These are phyloP conservation scores for Euura lappo DNA, from an alignment of 1,140 invertebrate species.

Conservation along the genomic window DNA sequence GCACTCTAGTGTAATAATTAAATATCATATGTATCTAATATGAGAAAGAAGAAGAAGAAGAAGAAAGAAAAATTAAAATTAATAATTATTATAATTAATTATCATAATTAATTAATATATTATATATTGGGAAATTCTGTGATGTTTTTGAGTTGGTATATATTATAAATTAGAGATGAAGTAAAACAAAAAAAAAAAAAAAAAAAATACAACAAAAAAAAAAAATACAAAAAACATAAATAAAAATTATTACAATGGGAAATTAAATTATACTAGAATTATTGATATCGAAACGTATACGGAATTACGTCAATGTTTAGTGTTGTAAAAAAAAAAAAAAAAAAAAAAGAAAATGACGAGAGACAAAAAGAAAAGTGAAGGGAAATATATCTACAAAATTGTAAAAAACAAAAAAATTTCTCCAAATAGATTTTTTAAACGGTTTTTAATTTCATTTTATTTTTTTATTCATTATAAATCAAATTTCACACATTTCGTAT, in stretches of 20 bases:
- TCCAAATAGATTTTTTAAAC: conserved; percentile 7
- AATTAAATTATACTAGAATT: conserved; percentile 19
- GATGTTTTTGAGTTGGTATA: conserved; percentile 54
- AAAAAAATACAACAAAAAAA: background rate
- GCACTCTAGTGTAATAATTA: background rate
- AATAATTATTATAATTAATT: conserved; percentile 22
- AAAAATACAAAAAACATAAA: conserved; percentile 20
- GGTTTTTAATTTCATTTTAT: conserved; percentile 10
- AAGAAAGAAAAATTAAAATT: conserved; percentile 24
- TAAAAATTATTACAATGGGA: conserved; percentile 35
- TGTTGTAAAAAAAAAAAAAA: conserved; percentile 45
- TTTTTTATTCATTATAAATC: background rate
- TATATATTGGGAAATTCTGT: conserved; percentile 57
- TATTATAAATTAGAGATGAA: background rate
- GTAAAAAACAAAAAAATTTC: too few relatives aligned
- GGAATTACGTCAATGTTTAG: conserved; percentile 51
- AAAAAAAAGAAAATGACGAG: conserved; percentile 25
- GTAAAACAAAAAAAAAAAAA: background rate
- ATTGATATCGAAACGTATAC: conserved; percentile 44
- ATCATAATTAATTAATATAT: conserved; percentile 10
- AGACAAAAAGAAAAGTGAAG: background rate
- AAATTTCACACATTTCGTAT: conserved; percentile 19
- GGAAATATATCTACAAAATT: too few relatives aligned
- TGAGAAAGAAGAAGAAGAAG: conserved; percentile 19
- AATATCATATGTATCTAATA: conserved; percentile 17